Evolutionary conservation across 2,888 invertebrate species (phyloP), one percentile per base, ranked within the genome.

Genomic region (Sarcophaga subvicina): DNA sequence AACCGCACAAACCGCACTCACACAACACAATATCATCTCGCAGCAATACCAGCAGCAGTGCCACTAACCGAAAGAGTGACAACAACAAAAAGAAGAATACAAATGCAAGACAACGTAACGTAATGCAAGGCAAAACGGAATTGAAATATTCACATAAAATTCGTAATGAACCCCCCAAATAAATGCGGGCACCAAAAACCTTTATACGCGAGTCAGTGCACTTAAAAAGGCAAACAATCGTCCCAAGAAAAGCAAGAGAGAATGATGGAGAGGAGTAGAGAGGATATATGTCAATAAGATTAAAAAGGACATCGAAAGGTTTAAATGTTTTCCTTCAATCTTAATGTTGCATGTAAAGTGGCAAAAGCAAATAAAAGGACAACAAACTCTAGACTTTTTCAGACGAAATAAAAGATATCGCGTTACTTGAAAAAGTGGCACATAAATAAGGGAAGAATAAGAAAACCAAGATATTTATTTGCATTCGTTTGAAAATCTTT

Each of bases 1-100:
- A 86, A 83, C 86, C 86, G 77, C 83, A 86, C 80, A 77, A 83
- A 69, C 76, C 80, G 63, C 63, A 73, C 76, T 25, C 22, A 37
- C 37, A 37, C 37, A 37, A 37, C 37, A 6, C 37, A 37, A 37
- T 8, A 37, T 0, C 8, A 8, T 4, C 5, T 5, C 4, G 4
- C 59, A 79, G 71, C 71, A 85, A 11, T 49, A 49, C 72, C 47
- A 76, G 75, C 67, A 66, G 66, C n/a, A n/a, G 62, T n/a, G 37
- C 37, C 37, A 62, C 11, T n/a, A 62, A 62, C 62, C 22, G 20
- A 10, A 22, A 62, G 5, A n/a, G 22, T 62, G 25, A 49, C 22
- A 63, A 49, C 22, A 63, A 79, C 37, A 64, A n/a, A 27, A 63
- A 64, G 12, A 64, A 11, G n/a, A 14, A 11, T 49, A 11, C 47